Evolutionary conservation across 2,888 invertebrate species (phyloP), one percentile per base, ranked within the genome.

Genomic region (Balanococcus diminutus): DNA sequence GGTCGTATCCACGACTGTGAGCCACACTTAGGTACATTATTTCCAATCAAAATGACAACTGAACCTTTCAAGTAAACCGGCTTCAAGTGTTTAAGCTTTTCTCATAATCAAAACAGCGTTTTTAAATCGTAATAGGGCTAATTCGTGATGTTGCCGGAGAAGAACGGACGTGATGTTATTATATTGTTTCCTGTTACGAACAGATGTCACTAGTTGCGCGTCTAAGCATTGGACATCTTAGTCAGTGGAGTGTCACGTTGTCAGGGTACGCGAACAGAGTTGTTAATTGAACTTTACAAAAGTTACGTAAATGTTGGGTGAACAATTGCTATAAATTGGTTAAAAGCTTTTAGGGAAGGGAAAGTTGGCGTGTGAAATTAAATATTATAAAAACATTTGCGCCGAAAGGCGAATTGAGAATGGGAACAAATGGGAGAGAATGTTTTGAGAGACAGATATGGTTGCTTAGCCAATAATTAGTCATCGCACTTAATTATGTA

Each of bases 71-170:
- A 28, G 61, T 2, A 3, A 67, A 67, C 9, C 61, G 11, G 28
- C 28, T 67, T 28, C 61, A 19, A 25, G 61, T 67, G 61, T 28
- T 67, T 67, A 28, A 9, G 9, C 25, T 28, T 67, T 14, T 67
- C 61, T 67, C 61, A 67, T 67, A 67, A 67, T 67, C 61, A 67
- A 67, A 28, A 11, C 61, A 67, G 61, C 61, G n/a, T 67, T 67
- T 67, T 67, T 67, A 67, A 67, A 67, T 67, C 28, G 28, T 67
- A 67, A 67, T 67, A 25, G 61, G 61, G 25, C 11, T n/a, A 25
- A 67, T 28, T 67, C 61, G 61, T 28, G 25, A 25, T 25, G 61
- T 67, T 67, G 0, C 11, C 14, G 11, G 1, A 6, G 61, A 67
- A 67, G 28, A 28, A 14, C 61, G 61, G 61, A 67, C 61, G 61